A percentile compares a stretch with the other conserved stretches of the same genome.
Evolutionary conservation across 2,888 invertebrate genomes (phyloP).

Genomic region (Caenorhabditis sp.): DNA sequence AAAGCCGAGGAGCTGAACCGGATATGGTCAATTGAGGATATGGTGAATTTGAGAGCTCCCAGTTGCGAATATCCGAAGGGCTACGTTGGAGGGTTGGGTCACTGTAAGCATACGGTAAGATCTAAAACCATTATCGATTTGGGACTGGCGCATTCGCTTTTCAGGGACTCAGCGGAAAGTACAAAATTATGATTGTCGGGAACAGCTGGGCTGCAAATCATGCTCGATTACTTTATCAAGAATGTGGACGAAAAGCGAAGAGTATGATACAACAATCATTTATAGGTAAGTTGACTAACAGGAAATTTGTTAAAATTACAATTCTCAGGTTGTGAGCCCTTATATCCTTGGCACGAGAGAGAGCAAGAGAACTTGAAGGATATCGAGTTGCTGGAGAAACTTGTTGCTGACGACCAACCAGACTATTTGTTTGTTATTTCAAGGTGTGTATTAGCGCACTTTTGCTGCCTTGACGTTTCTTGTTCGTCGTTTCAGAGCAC

Average conservation of each 20-base stretch:
- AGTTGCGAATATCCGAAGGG: neutral
- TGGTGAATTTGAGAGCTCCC: neutral
- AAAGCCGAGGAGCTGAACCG: neutral
- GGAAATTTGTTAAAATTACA: neutral
- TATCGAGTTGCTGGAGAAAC: neutral
- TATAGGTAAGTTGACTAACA: neutral
- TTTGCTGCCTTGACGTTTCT: neutral
- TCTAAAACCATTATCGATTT: neutral
- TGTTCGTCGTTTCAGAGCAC: neutral
- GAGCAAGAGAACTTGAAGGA: no score
- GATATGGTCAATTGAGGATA: neutral
- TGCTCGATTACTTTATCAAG: slow-evolving; percentile 2
- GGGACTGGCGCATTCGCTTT: no score
- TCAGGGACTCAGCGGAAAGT: neutral
- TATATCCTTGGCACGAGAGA: neutral
- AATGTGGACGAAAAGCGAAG: slow-evolving; percentile 6
- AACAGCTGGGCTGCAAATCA: slow-evolving; percentile 34
- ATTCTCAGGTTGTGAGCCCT: neutral
- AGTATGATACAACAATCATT: neutral
- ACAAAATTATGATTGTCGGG: neutral
- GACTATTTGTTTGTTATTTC: slow-evolving; percentile 3
- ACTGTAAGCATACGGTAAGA: slow-evolving; percentile 9
- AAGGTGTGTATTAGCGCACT: neutral
- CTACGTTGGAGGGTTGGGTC: neutral
- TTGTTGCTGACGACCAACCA: neutral